These are phyloP conservation scores for Chironomus riparius DNA, from an alignment of 2,888 invertebrate genomes.

Conservation along the genomic window DNA sequence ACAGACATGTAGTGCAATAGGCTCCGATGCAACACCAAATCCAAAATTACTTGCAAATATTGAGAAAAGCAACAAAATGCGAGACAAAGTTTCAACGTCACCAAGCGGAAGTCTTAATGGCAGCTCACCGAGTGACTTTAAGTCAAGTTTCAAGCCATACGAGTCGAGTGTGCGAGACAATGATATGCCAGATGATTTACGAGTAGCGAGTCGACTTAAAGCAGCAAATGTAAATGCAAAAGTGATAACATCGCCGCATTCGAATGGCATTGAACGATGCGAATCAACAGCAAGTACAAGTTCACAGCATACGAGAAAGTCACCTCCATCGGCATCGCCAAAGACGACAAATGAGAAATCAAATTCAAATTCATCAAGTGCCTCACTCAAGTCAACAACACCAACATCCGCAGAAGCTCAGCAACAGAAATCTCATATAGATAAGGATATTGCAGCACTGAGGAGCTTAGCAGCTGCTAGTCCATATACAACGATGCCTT, in stretches of 20 bases:
- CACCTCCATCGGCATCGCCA: slow-evolving; percentile 42
- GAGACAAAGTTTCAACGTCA: slow-evolving; percentile 53
- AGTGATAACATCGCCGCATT: neutral
- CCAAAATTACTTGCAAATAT: slow-evolving; percentile 65
- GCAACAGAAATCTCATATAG: neutral
- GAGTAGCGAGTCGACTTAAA: neutral
- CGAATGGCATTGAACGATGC: slow-evolving; percentile 47
- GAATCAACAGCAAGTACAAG: slow-evolving; percentile 70
- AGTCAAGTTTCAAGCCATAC: slow-evolving; percentile 67
- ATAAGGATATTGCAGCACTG: neutral
- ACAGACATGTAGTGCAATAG: slow-evolving; percentile 96
- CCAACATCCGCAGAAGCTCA: neutral
- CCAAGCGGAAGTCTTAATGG: slow-evolving; percentile 47
- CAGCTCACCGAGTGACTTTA: slow-evolving; percentile 42
- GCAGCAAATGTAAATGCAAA: neutral
- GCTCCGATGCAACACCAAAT: slow-evolving; percentile 69
- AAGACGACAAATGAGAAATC: slow-evolving; percentile 34
- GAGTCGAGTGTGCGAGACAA: slow-evolving; percentile 49
- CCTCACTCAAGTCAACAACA: slow-evolving; percentile 3
- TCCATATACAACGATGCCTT: slow-evolving; percentile 42
- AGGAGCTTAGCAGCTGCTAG: neutral
- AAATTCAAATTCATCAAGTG: slow-evolving; percentile 13
- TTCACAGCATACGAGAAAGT: slow-evolving; percentile 49
- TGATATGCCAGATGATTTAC: slow-evolving; percentile 7
- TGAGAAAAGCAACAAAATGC: slow-evolving; percentile 56